Conservation (phyloP, 2,888 invertebrate species). For the Sialis fuliginosa region DNA sequence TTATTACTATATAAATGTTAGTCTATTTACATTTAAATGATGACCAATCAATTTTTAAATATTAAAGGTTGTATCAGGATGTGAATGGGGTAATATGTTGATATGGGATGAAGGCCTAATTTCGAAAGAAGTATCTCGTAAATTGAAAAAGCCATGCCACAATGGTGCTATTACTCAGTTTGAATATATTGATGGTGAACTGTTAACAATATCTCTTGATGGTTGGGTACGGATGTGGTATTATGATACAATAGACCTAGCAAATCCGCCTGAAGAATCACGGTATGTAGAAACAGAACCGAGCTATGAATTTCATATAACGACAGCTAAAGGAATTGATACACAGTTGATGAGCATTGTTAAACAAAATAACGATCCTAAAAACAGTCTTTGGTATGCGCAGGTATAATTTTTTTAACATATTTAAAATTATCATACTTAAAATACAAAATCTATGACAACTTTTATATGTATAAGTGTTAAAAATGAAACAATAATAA, state of each 20-base stretch:
- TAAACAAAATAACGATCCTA: slow-evolving; percentile 25
- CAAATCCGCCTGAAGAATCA: slow-evolving; percentile 67
- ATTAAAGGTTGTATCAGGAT: slow-evolving; percentile 58
- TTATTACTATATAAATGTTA: too few relatives aligned
- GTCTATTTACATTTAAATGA: neutral
- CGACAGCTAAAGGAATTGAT: slow-evolving; percentile 18
- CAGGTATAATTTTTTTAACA: slow-evolving; percentile 36
- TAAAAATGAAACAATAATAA: neutral
- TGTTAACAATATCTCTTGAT: slow-evolving; percentile 40
- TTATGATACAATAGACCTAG: slow-evolving; percentile 78
- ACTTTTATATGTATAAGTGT: neutral
- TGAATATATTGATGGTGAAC: slow-evolving; percentile 21
- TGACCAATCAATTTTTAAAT: neutral
- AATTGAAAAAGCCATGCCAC: slow-evolving; percentile 58
- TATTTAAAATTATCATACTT: neutral
- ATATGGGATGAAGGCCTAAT: slow-evolving; percentile 84
- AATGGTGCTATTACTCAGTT: slow-evolving; percentile 52
- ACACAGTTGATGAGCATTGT: slow-evolving; percentile 33
- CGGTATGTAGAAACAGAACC: slow-evolving; percentile 70
- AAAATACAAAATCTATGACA: neutral
- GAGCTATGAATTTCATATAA: slow-evolving; percentile 60
- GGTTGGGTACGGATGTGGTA: slow-evolving; percentile 74
- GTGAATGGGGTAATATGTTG: slow-evolving; percentile 81
- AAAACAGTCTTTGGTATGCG: slow-evolving; percentile 43
- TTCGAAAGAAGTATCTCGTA: slow-evolving; percentile 62